These are phyloP conservation scores for Garrulus glandarius DNA, from an alignment of 2,797 vertebrate species.

Conservation along the genomic window DNA sequence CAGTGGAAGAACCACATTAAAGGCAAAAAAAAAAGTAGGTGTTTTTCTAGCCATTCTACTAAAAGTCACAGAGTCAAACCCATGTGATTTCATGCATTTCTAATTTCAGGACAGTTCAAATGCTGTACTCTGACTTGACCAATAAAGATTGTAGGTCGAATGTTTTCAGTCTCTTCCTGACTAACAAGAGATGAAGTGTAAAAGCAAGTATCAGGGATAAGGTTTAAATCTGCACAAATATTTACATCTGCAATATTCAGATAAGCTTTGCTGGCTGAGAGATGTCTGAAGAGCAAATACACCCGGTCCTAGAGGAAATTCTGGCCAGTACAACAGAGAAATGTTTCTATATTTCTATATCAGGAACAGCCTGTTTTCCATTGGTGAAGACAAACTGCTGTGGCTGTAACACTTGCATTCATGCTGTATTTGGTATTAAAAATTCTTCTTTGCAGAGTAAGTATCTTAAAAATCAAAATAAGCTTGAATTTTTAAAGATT, in stretches of 20 bases:
- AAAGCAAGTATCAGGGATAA: not conserved
- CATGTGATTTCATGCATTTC: not conserved
- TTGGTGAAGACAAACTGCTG: not conserved
- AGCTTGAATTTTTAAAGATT: not conserved
- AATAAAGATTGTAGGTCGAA: not conserved
- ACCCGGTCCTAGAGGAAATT: not conserved
- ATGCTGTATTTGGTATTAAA: not conserved
- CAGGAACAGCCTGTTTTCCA: not conserved
- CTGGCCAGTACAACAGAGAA: not conserved
- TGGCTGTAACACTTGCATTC: not conserved
- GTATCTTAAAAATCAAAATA: not conserved
- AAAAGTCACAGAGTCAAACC: not conserved
- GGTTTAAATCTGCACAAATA: not conserved
- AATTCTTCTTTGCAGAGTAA: not conserved
- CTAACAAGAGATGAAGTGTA: not conserved
- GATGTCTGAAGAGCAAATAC: not conserved
- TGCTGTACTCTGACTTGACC: not conserved
- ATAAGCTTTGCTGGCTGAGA: not conserved
- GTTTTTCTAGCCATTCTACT: not conserved
- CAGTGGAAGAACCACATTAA: not conserved
- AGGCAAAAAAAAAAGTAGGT: not conserved
- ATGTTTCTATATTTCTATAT: not conserved
- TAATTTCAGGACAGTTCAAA: not conserved
- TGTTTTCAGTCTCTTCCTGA: not conserved
- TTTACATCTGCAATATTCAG: not conserved